phyloP scores from a whole-genome alignment of 1,140 invertebrate genomes.

The Brachionus manjavacas region DNA sequence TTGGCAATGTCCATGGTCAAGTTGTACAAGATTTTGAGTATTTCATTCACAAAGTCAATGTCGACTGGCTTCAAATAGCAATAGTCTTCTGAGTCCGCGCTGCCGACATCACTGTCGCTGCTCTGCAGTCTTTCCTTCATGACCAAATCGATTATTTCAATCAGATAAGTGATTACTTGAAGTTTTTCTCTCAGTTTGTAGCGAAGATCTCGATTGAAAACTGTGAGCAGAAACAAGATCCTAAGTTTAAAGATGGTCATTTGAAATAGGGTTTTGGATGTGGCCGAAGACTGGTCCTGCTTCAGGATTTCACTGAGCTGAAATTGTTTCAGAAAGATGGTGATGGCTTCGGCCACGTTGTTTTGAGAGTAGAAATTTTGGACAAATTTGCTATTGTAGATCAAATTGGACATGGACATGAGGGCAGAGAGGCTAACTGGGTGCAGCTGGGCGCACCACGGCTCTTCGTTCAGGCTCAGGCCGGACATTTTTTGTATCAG shows the following conservation, averaged over 20 bases:
- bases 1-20: constrained; percentile 63
- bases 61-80: constrained; percentile 49
- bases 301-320: neutral
- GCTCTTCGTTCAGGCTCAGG: neutral
- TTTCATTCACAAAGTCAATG: constrained; percentile 71
- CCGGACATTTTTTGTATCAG: neutral
- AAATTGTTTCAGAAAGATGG: constrained; percentile 37
- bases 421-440: neutral
- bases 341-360: constrained; percentile 9
- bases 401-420: constrained; percentile 40
- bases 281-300: neutral
- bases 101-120: constrained; percentile 43
- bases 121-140: constrained; percentile 57
- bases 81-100: constrained; percentile 42
- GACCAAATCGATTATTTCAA: constrained; percentile 72
- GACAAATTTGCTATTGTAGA: constrained; percentile 22
- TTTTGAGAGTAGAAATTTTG: constrained; percentile 26
- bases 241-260: constrained; percentile 71
- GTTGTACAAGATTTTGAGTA: constrained; percentile 83
- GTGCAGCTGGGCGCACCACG: neutral
- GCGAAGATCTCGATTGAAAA: constrained; percentile 67
- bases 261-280: neutral
- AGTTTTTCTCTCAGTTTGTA: constrained; percentile 69
- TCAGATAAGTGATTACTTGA: constrained; percentile 73
- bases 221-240: constrained; percentile 79